A percentile compares a stretch with the other conserved stretches of the same genome.
Evolutionary conservation across 1,140 invertebrate genomes (phyloP).

Genomic region (Ruditapes philippinarum): DNA sequence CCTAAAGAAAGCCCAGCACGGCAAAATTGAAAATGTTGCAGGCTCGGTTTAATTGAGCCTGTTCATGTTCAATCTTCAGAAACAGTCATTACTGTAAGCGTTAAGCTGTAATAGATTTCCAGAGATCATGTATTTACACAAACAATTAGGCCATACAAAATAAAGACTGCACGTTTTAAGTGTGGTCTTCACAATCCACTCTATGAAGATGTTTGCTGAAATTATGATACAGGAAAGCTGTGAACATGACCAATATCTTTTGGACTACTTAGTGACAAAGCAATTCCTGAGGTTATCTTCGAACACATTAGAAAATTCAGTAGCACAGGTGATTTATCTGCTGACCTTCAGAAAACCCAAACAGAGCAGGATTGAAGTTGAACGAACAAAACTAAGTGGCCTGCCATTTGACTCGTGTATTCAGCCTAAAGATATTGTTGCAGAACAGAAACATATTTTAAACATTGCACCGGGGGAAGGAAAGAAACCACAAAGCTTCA

Average conservation of each 20-base stretch:
- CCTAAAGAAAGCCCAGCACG: too few relatives aligned
- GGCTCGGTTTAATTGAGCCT: too few relatives aligned
- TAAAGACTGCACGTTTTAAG: slow-evolving; percentile 36
- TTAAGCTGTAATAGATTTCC: slow-evolving; percentile 14
- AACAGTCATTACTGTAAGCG: slow-evolving; percentile 14
- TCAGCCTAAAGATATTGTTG: slow-evolving; percentile 48
- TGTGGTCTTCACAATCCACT: slow-evolving; percentile 30
- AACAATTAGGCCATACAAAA: slow-evolving; percentile 30
- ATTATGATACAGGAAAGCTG: slow-evolving; percentile 21
- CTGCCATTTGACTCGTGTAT: slow-evolving; percentile 48
- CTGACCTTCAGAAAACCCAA: slow-evolving; percentile 13
- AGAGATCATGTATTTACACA: slow-evolving; percentile 31
- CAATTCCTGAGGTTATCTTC: slow-evolving; percentile 26
- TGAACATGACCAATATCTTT: slow-evolving; percentile 34
- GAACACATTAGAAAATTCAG: slow-evolving; percentile 2
- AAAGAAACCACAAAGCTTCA: slow-evolving; percentile 38
- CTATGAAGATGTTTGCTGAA: slow-evolving; percentile 48
- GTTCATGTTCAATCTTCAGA: too few relatives aligned
- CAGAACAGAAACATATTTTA: slow-evolving; percentile 25
- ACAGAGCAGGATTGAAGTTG: slow-evolving; percentile 23
- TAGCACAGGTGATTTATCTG: slow-evolving; percentile 24
- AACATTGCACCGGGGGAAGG: slow-evolving; percentile 44
- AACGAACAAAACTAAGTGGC: slow-evolving; percentile 44
- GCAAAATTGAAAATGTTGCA: too few relatives aligned
- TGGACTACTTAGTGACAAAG: slow-evolving; percentile 38